These are phyloP conservation scores for Cataglyphis livida DNA, from an alignment of 2,888 invertebrate species.

Conservation along the genomic window DNA sequence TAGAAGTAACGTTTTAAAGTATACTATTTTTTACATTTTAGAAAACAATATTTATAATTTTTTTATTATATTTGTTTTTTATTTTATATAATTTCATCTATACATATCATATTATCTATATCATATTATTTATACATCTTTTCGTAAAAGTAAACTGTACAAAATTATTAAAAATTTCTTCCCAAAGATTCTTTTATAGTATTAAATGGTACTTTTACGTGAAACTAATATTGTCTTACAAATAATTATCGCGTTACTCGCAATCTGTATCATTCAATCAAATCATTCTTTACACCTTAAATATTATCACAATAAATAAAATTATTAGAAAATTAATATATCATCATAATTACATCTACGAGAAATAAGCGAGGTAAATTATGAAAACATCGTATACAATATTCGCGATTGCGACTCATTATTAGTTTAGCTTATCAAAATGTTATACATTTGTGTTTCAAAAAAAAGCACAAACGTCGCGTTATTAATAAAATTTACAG, in stretches of 20 bases:
- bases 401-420: not conserved
- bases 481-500: not conserved
- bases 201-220: not conserved
- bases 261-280: not conserved
- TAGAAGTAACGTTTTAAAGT: conserved; percentile 44
- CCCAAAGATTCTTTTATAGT: not conserved
- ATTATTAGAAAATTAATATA: conserved; percentile 19
- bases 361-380: not conserved
- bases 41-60: conserved; percentile 3
- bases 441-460: not conserved
- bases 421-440: not conserved
- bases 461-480: not conserved
- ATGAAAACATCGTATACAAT: not conserved
- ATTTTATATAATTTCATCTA: not conserved
- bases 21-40: conserved; percentile 6
- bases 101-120: too few species aligned
- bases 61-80: not conserved
- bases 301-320: conserved; percentile 19
- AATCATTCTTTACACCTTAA: not conserved
- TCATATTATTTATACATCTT: not conserved
- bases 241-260: conserved; percentile 9
- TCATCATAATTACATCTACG: conserved; percentile 11
- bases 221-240: not conserved
- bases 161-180: conserved; percentile 4
- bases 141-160: not conserved